A percentile compares a stretch with the other conserved stretches of the same genome.
Conservation (phyloP, 2,888 invertebrate species). For the Cephalotes varians region DNA sequence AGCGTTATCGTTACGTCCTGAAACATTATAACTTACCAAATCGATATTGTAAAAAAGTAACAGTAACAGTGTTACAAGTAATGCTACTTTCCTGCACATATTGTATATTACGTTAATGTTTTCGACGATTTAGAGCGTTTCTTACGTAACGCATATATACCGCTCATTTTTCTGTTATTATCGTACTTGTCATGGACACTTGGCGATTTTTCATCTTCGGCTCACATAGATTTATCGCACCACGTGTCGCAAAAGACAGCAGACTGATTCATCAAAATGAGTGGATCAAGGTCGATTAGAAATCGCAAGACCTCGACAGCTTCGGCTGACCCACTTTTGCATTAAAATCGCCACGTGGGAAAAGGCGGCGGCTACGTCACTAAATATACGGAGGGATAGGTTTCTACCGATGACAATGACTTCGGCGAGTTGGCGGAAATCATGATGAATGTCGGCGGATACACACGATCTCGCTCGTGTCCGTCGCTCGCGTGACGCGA, state of each 20-base stretch:
- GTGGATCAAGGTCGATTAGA: slow-evolving; percentile 60
- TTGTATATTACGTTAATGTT: background rate
- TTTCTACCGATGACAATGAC: slow-evolving; percentile 55
- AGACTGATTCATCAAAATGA: slow-evolving; percentile 59
- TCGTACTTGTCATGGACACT: slow-evolving; percentile 6
- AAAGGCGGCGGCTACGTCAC: slow-evolving; percentile 54
- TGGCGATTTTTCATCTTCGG: background rate
- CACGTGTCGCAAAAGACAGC: slow-evolving; percentile 6
- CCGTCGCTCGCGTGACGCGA: slow-evolving; percentile 37
- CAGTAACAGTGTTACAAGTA: no score
- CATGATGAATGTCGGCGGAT: slow-evolving; percentile 53
- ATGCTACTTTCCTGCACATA: no score
- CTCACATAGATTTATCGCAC: background rate
- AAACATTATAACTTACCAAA: no score
- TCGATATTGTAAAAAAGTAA: no score
- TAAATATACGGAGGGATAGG: slow-evolving; percentile 26
- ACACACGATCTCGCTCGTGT: background rate
- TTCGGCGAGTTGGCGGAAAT: slow-evolving; percentile 63
- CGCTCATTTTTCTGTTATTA: slow-evolving; percentile 12
- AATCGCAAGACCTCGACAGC: slow-evolving; percentile 67
- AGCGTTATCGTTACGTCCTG: no score
- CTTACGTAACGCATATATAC: slow-evolving; percentile 19
- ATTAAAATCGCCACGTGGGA: slow-evolving; percentile 35
- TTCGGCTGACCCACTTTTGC: slow-evolving; percentile 57
- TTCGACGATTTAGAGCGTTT: background rate